Evolutionary conservation across 2,888 invertebrate species (phyloP).

Genomic region (Acanthosepion pharaonis): DNA sequence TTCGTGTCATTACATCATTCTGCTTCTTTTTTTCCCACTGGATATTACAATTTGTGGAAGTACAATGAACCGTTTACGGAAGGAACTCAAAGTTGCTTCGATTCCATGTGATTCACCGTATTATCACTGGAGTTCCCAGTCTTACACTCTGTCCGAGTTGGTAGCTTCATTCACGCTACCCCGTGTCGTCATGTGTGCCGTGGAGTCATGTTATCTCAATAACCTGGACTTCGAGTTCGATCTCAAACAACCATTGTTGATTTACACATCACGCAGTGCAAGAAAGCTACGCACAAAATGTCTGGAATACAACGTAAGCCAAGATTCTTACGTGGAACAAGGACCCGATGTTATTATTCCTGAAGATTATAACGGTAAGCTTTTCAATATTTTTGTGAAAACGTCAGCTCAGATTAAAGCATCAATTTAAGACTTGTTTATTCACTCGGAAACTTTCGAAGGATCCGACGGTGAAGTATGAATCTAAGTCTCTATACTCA

Average conservation of each 20-base stretch:
- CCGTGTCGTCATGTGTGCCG: slow-evolving; percentile 59
- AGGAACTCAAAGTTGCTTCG: neutral
- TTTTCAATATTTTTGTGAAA: neutral
- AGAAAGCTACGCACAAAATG: slow-evolving; percentile 57
- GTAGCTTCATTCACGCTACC: slow-evolving; percentile 58
- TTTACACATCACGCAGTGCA: slow-evolving; percentile 55
- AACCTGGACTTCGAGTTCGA: slow-evolving; percentile 59
- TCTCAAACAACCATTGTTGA: slow-evolving; percentile 58
- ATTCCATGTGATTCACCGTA: slow-evolving; percentile 49
- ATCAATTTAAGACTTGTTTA: too few relatives aligned
- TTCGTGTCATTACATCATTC: neutral
- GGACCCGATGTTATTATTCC: slow-evolving; percentile 60
- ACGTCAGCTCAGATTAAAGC: neutral
- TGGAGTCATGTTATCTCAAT: slow-evolving; percentile 55
- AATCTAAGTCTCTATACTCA: too few relatives aligned
- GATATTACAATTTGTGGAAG: neutral
- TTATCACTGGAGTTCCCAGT: slow-evolving; percentile 61
- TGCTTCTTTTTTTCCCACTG: neutral
- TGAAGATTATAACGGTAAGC: slow-evolving; percentile 59
- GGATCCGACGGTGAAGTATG: too few relatives aligned
- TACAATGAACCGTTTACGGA: slow-evolving; percentile 24
- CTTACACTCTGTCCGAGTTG: slow-evolving; percentile 59
- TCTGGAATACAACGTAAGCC: slow-evolving; percentile 50
- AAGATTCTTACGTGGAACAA: slow-evolving; percentile 53
- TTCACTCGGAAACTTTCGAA: too few relatives aligned